A percentile compares a stretch with the other conserved stretches of the same genome.
These are phyloP conservation scores for Glaucomys volans DNA, from an alignment of 2,113 vertebrate species.

Conservation along the genomic window DNA sequence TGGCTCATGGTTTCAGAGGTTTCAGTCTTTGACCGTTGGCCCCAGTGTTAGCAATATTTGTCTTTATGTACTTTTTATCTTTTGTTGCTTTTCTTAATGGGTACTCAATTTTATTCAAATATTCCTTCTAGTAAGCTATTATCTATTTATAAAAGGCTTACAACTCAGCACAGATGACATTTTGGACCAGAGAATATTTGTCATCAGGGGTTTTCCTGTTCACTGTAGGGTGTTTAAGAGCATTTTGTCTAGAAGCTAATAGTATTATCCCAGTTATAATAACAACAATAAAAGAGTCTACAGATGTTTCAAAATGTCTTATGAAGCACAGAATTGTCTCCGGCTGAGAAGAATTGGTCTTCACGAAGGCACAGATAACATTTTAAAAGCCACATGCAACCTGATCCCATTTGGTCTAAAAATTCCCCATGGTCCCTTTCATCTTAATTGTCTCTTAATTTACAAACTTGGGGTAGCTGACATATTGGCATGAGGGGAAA, in stretches of 20 bases:
- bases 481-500: not conserved
- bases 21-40: not conserved
- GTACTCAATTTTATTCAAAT: not conserved
- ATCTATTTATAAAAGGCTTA: not conserved
- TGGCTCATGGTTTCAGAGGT: not conserved
- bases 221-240: not conserved
- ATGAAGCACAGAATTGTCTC: not conserved
- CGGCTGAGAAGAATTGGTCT: not conserved
- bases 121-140: not conserved
- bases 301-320: not conserved
- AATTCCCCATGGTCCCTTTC: not conserved
- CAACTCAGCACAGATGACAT: not conserved
- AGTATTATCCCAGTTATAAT: not conserved
- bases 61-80: too few relatives aligned
- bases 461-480: not conserved
- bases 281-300: not conserved
- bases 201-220: not conserved
- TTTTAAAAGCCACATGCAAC: not conserved
- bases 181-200: not conserved
- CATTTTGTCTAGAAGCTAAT: not conserved
- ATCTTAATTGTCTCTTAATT: not conserved
- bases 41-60: not conserved
- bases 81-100: not conserved
- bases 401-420: not conserved
- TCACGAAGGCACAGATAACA: not conserved